Percentiles rank a stretch among this genome's conserved stretches.
phyloP scores from a whole-genome alignment of 2,113 vertebrate species.

The Xiphorhynchus elegans region DNA sequence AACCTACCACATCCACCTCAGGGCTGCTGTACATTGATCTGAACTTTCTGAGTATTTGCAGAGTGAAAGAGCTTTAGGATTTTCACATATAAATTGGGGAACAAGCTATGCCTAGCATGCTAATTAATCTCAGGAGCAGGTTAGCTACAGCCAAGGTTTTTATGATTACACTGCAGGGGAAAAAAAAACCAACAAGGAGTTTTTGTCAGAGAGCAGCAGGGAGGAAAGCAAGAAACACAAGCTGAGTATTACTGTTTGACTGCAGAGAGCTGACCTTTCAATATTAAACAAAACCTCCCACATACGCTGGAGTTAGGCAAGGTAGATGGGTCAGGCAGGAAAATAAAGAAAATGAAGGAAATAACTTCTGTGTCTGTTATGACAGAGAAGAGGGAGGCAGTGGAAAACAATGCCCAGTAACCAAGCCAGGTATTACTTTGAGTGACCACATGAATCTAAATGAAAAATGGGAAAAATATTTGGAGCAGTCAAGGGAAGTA shows the following conservation, averaged over 20 bases:
- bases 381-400: neutral
- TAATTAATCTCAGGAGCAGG: constrained; percentile 8
- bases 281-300: neutral
- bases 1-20: fast-evolving
- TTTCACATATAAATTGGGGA: neutral
- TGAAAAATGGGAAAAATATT: neutral
- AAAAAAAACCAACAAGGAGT: neutral
- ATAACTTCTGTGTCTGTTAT: neutral
- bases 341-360: neutral
- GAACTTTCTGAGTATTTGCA: neutral
- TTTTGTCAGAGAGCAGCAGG: neutral
- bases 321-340: neutral
- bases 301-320: neutral
- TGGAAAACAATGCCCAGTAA: neutral
- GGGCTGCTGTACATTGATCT: neutral
- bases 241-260: neutral
- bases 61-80: neutral
- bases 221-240: neutral
- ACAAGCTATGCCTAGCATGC: neutral
- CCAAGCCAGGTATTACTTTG: neutral
- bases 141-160: neutral
- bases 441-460: neutral
- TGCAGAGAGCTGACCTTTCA: constrained; percentile 22
- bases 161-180: neutral
- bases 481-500: neutral